phyloP scores from a whole-genome alignment of 2,888 invertebrate genomes.

The Oscheius sp. region DNA sequence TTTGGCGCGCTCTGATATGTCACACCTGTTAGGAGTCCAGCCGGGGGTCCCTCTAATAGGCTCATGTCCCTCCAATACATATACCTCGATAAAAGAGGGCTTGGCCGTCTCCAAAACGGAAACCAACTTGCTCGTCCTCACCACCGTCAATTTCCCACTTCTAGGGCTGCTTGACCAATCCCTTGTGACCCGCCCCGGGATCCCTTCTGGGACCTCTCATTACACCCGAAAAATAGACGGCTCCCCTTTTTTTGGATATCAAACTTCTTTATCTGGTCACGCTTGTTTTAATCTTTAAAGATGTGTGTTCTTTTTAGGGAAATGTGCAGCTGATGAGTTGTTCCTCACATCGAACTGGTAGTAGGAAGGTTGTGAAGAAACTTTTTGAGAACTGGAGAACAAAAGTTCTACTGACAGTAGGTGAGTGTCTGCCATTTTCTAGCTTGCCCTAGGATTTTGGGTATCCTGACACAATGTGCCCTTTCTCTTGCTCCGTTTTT shows the following conservation, averaged over 20 bases:
- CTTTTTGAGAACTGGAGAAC: slow-evolving; percentile 16
- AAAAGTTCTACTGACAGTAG: slow-evolving; percentile 19
- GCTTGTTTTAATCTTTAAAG: not conserved
- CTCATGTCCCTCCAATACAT: slow-evolving; percentile 11
- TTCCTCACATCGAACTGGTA: not conserved
- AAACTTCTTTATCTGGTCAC: not conserved
- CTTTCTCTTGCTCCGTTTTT: slow-evolving; percentile 6
- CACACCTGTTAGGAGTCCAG: slow-evolving; percentile 34
- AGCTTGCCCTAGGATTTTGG: not conserved
- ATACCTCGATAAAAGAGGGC: not conserved
- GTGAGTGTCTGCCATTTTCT: slow-evolving; percentile 6
- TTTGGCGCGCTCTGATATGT: slow-evolving; percentile 33
- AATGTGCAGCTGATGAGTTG: slow-evolving; percentile 25
- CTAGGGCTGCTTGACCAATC: not conserved
- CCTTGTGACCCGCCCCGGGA: slow-evolving; percentile 19
- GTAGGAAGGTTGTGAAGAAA: slow-evolving; percentile 14
- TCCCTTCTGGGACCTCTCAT: not conserved
- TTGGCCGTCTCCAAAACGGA: not conserved
- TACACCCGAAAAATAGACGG: slow-evolving; percentile 13
- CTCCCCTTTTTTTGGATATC: slow-evolving; percentile 7
- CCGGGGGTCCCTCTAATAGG: slow-evolving; percentile 28
- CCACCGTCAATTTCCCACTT: slow-evolving; percentile 25
- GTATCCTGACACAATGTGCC: not conserved
- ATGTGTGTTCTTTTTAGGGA: not conserved
- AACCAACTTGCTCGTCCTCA: slow-evolving; percentile 15